A percentile compares a stretch with the other conserved stretches of the same genome.
phyloP scores from a whole-genome alignment of 2,113 vertebrate species.

The Rafetus swinhoei region DNA sequence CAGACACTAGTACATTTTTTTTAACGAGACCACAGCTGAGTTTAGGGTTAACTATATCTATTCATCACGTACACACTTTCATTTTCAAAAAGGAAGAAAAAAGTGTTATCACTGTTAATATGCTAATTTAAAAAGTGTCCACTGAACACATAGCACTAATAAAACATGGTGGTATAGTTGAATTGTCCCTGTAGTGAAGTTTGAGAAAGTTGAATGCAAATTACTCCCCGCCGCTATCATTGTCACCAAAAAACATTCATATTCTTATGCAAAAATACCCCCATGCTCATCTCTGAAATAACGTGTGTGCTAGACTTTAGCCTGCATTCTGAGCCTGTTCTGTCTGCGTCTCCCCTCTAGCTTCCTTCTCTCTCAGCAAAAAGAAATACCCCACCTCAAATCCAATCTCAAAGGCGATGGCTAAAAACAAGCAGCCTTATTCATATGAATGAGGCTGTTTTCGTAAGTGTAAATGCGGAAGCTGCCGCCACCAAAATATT shows the following conservation, averaged over 20 bases:
- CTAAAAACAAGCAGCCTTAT: background rate
- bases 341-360: background rate
- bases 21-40: background rate
- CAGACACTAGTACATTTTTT: background rate
- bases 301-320: background rate
- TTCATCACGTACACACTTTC: background rate
- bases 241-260: conserved; percentile 16
- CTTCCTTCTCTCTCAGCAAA: background rate
- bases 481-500: conserved; percentile 49
- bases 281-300: background rate
- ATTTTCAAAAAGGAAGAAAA: background rate
- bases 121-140: background rate
- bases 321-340: background rate
- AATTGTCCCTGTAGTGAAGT: conserved; percentile 17
- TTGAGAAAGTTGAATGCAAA: background rate
- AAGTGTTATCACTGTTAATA: rapidly evolving
- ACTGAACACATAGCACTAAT: background rate
- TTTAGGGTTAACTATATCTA: background rate
- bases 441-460: conserved; percentile 67
- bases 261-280: conserved; percentile 55
- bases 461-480: conserved; percentile 68
- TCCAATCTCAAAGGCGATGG: background rate
- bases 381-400: conserved; percentile 36
- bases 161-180: background rate
- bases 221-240: background rate